phyloP scores from a whole-genome alignment of 2,797 vertebrate species.

The Tokudaia muenninki region DNA sequence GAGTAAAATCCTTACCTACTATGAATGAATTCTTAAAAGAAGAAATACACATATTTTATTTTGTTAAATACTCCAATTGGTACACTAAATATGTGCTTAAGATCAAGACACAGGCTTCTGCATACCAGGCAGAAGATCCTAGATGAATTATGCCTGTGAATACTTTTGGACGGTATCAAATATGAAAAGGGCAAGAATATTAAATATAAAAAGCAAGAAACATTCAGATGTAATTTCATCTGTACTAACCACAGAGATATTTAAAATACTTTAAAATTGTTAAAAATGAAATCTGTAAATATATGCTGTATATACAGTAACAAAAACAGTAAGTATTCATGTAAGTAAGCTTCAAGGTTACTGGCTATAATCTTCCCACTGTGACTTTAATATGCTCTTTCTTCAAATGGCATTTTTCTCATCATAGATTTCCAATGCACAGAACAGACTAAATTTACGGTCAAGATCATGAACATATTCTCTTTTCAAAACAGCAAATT shows the following conservation, averaged over 20 bases:
- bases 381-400: slow-evolving; percentile 56
- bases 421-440: slow-evolving; percentile 4
- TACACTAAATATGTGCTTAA: not conserved
- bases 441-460: slow-evolving; percentile 1
- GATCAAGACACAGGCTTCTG: not conserved
- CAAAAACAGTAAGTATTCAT: slow-evolving; percentile 32
- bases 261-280: not conserved
- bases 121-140: not conserved
- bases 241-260: not conserved
- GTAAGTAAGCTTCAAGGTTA: slow-evolving; percentile 23
- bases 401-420: not conserved
- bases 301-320: not conserved
- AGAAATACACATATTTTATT: not conserved
- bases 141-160: not conserved
- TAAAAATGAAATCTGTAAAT: not conserved
- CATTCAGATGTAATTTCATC: not conserved
- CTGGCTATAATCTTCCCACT: not conserved
- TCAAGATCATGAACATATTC: not conserved
- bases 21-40: not conserved
- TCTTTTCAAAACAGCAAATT: slow-evolving; percentile 40
- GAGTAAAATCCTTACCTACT: not conserved
- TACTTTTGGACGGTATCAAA: not conserved
- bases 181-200: not conserved
- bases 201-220: not conserved
- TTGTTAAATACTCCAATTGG: not conserved